These are phyloP conservation scores for Daptonema setosum DNA, from an alignment of 2,888 invertebrate genomes.

Conservation along the genomic window DNA sequence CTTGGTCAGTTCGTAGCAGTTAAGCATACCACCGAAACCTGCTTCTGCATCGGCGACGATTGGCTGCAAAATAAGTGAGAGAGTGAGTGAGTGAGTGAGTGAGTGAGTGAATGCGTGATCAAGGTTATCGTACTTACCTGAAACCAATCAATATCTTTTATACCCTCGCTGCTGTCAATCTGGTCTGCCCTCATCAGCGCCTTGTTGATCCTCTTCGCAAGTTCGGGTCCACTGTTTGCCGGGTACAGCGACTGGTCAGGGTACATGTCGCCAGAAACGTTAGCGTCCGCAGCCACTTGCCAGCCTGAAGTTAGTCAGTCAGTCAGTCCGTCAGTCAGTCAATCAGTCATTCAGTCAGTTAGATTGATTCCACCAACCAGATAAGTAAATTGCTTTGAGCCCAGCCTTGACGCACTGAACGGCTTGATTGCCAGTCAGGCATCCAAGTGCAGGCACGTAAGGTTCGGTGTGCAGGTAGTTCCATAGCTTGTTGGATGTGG, in stretches of 20 bases:
- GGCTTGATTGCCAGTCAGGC: slow-evolving; percentile 29
- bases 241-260: slow-evolving; percentile 30
- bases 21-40: slow-evolving; percentile 29
- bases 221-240: slow-evolving; percentile 28
- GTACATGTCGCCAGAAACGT: slow-evolving; percentile 27
- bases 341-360: too few relatives aligned
- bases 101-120: too few relatives aligned
- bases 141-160: too few relatives aligned
- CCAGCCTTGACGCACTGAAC: slow-evolving; percentile 30
- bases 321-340: too few relatives aligned
- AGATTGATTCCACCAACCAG: slow-evolving; percentile 14
- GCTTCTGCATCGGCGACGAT: slow-evolving; percentile 30
- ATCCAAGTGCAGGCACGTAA: slow-evolving; percentile 27
- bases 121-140: too few relatives aligned
- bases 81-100: too few relatives aligned
- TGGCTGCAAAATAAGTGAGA: too few relatives aligned
- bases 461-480: slow-evolving; percentile 19
- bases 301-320: slow-evolving; percentile 27
- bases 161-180: too few relatives aligned
- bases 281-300: slow-evolving; percentile 31
- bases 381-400: slow-evolving; percentile 29
- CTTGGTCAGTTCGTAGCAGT: slow-evolving; percentile 29
- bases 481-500: slow-evolving; percentile 29
- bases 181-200: slow-evolving; percentile 27
- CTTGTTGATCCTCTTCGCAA: slow-evolving; percentile 25